Conservation (phyloP, 2,113 vertebrate genomes). For the Bombycilla garrulus region DNA sequence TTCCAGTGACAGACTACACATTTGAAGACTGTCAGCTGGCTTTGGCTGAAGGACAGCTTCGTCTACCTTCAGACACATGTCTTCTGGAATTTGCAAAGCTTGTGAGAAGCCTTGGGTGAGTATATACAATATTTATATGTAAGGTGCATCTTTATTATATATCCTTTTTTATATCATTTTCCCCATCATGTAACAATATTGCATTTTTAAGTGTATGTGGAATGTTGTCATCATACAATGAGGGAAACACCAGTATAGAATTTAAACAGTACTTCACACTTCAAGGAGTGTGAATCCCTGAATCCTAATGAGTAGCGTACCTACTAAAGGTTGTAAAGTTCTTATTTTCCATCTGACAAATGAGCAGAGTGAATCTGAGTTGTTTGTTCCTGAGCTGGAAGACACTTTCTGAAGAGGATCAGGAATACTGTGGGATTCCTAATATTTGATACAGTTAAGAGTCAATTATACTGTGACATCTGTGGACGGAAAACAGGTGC, state of each 20-base stretch:
- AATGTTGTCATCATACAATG: neutral
- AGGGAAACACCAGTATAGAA: neutral
- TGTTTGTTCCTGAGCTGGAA: neutral
- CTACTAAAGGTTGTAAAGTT: neutral
- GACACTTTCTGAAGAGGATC: neutral
- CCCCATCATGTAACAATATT: neutral
- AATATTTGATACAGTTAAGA: neutral
- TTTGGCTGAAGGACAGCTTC: conserved; percentile 92
- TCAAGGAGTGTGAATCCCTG: neutral
- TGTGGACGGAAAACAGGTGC: neutral
- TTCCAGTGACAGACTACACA: conserved; percentile 94
- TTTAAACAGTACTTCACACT: neutral
- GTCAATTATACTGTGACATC: neutral
- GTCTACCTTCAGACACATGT: conserved; percentile 89
- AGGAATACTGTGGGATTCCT: neutral
- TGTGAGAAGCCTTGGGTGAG: conserved; percentile 91
- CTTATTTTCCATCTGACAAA: neutral
- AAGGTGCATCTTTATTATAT: neutral
- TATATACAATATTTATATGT: neutral
- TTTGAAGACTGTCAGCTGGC: conserved; percentile 98
- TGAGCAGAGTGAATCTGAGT: neutral
- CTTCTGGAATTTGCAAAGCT: conserved; percentile 94
- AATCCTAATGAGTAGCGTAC: neutral
- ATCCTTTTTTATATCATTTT: neutral
- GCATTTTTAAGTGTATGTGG: neutral